These are phyloP conservation scores for Coelogynopora nodosa DNA, from an alignment of 2,888 invertebrate genomes.

Conservation along the genomic window DNA sequence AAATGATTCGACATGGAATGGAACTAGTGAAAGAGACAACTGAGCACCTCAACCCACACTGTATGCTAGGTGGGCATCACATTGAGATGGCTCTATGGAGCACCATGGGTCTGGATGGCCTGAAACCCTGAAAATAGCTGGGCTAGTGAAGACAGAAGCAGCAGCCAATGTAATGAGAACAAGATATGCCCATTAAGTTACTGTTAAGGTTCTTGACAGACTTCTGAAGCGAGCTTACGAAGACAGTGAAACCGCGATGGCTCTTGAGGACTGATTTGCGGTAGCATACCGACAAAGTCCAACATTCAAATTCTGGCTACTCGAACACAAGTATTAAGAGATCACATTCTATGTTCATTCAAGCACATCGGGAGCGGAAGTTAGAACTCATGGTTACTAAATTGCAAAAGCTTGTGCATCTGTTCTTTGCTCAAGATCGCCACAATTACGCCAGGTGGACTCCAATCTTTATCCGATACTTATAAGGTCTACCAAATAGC, in stretches of 20 bases:
- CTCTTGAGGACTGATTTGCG: slow-evolving; percentile 1
- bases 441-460: slow-evolving; percentile 21
- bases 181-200: slow-evolving; percentile 46
- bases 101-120: slow-evolving; percentile 48
- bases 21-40: not conserved
- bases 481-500: not conserved
- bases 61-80: not conserved
- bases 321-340: slow-evolving; percentile 44
- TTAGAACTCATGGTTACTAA: slow-evolving; percentile 40
- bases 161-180: slow-evolving; percentile 48
- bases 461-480: slow-evolving; percentile 12
- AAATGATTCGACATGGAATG: not conserved
- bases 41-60: not conserved
- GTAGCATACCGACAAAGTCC: slow-evolving; percentile 37
- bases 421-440: slow-evolving; percentile 30
- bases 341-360: slow-evolving; percentile 42
- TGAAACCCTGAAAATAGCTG: slow-evolving; percentile 46
- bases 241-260: slow-evolving; percentile 1
- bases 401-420: slow-evolving; percentile 22
- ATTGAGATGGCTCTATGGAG: slow-evolving; percentile 46
- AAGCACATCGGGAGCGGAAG: slow-evolving; percentile 43
- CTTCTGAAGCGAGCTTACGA: slow-evolving; percentile 37
- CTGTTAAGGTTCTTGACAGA: slow-evolving; percentile 44
- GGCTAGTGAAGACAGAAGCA: slow-evolving; percentile 45
- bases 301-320: slow-evolving; percentile 44